Percentiles rank a stretch among this genome's conserved stretches.
Conservation (phyloP, 2,797 vertebrate genomes). For the Gymnoscopelus braueri region DNA sequence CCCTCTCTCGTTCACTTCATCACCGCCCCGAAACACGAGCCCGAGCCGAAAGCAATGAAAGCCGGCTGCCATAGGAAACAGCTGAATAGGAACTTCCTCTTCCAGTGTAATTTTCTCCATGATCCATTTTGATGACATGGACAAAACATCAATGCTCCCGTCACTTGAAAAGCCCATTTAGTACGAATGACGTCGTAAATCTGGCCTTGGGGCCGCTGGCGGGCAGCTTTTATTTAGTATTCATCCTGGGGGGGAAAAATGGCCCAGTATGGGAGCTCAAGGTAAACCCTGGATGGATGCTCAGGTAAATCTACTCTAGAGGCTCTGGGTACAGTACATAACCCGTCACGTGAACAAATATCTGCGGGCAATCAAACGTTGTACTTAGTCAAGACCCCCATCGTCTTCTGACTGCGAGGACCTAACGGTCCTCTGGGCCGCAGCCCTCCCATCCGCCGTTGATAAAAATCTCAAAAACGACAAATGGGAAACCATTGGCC, state of each 20-base stretch:
- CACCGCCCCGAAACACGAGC: conserved; percentile 12
- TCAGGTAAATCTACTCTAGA: conserved; percentile 39
- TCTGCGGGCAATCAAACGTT: conserved; percentile 2
- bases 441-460: conserved; percentile 3
- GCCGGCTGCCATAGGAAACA: conserved; percentile 24
- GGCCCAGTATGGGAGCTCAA: conserved; percentile 24
- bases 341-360: conserved; percentile 20
- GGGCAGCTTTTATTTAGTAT: conserved; percentile 31
- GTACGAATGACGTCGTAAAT: conserved; percentile 37
- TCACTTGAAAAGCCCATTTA: conserved; percentile 19
- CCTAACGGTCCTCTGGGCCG: background rate
- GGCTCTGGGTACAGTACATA: background rate
- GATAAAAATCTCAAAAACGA: conserved; percentile 19
- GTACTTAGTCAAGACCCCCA: conserved; percentile 40
- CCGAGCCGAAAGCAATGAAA: conserved; percentile 5
- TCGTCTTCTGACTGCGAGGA: conserved; percentile 24
- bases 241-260: conserved; percentile 8
- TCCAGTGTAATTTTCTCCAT: conserved; percentile 21
- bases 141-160: conserved; percentile 37
- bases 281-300: conserved; percentile 40
- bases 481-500: background rate
- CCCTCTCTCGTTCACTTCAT: conserved; percentile 27
- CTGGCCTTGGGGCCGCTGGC: background rate
- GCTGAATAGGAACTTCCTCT: conserved; percentile 49
- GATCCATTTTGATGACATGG: conserved; percentile 49